Conservation (phyloP, 2,113 vertebrate species). For the Heteronetta atricapilla region DNA sequence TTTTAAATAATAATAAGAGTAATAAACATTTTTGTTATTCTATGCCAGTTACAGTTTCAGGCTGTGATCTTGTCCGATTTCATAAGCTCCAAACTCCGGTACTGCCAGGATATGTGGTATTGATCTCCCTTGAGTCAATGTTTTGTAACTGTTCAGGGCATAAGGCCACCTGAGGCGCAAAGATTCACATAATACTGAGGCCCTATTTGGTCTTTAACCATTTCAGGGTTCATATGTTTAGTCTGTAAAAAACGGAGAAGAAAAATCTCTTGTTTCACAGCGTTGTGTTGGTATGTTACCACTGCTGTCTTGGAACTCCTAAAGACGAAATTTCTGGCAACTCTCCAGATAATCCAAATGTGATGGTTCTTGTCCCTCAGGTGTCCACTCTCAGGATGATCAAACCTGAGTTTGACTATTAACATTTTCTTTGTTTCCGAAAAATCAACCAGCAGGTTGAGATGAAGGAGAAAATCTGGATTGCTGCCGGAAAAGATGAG, state of each 20-base stretch:
- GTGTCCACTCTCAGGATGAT: neutral
- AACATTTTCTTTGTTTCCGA: neutral
- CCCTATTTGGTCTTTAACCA: neutral
- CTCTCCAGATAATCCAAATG: neutral
- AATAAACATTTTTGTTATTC: neutral
- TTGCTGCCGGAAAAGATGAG: neutral
- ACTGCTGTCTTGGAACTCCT: neutral
- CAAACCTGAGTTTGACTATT: neutral
- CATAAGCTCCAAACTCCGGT: neutral
- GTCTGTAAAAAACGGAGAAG: neutral
- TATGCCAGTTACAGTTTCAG: neutral
- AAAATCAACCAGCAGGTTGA: neutral
- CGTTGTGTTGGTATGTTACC: neutral
- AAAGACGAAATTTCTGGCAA: neutral
- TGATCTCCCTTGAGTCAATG: slow-evolving; percentile 2
- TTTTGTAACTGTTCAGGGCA: neutral
- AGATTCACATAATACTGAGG: neutral
- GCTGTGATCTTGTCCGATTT: slow-evolving; percentile 11
- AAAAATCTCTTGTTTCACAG: neutral
- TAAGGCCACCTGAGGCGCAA: neutral
- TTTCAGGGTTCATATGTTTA: neutral
- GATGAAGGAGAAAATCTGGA: neutral
- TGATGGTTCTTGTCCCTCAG: neutral
- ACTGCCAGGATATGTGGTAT: neutral
- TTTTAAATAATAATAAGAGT: neutral